Evolutionary conservation across 2,888 invertebrate species (phyloP), one percentile per base, ranked within the genome.

Genomic region (Chaetogeoica ovagalla): DNA sequence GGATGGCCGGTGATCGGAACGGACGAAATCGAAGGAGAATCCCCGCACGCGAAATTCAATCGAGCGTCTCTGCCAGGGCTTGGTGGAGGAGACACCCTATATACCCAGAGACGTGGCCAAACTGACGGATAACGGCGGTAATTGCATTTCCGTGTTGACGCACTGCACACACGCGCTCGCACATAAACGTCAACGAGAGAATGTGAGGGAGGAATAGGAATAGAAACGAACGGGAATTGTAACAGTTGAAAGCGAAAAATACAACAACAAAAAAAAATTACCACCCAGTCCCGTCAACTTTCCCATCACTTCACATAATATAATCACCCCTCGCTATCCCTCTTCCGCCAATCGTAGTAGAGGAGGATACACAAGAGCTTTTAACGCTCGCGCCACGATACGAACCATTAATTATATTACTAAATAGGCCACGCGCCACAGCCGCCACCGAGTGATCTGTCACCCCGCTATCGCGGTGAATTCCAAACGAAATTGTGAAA

Each of bases 111-210:
- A 13, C 19, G 23, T 21, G 52, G n/a, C 21, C 55, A 21, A 48
- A 62, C 57, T 71, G 70, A 79, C 63, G 57, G 79, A 79, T 79
- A 57, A 79, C 70, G 19, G 19, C 63, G 55, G 30, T 79, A 79
- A 79, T 79, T 79, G 79, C 63, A 71, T 79, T 79, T 79, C 43
- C 79, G 71, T 79, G 71, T 79, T 79, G 63, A 71, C 70, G 71
- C 79, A 57, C 57, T 71, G 57, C 69, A 7, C 55, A 39, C 75
- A n/a, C n/a, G n/a, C n/a, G n/a, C n/a, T n/a, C n/a, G n/a, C n/a
- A 63, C 55, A 55, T 79, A 63, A 63, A 69, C 43, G 21, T 21
- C 13, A 55, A 5, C 19, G 55, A 19, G 19, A 55, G 55, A 19
- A 19, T 43, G 55, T 55, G 19, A 6, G 55, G 19, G 55, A 55